A percentile compares a stretch with the other conserved stretches of the same genome.
These are phyloP conservation scores for Lerista edwardsae DNA, from an alignment of 2,797 vertebrate species.

Conservation along the genomic window DNA sequence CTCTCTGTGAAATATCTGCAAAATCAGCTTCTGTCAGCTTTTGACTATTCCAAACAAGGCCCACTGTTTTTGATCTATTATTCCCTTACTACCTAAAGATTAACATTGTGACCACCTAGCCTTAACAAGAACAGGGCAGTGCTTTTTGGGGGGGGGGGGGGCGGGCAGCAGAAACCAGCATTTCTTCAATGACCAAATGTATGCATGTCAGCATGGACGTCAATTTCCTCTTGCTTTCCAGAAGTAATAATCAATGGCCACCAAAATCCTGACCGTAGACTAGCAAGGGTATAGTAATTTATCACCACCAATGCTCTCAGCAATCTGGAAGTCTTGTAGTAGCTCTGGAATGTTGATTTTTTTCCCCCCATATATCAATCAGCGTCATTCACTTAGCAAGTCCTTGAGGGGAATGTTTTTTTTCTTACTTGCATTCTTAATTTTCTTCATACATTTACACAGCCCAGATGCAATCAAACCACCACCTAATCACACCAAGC, in stretches of 20 bases:
- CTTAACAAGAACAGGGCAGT: not conserved
- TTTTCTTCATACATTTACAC: too few relatives aligned
- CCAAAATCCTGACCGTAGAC: rapidly evolving
- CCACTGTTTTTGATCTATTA: conserved; percentile 34
- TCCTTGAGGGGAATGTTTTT: too few relatives aligned
- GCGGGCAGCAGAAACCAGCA: not conserved
- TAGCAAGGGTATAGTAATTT: not conserved
- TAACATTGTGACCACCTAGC: conserved; percentile 31
- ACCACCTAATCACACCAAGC: too few relatives aligned
- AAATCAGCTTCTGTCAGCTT: conserved; percentile 57
- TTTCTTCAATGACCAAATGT: conserved; percentile 11
- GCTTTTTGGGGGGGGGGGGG: too few relatives aligned
- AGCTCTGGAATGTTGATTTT: not conserved
- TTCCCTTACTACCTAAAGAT: conserved; percentile 43
- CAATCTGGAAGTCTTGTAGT: not conserved
- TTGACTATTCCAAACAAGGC: conserved; percentile 28
- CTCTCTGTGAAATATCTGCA: conserved; percentile 53
- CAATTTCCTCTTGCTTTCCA: not conserved
- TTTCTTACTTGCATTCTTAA: too few relatives aligned
- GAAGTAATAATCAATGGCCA: not conserved
- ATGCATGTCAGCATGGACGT: not conserved
- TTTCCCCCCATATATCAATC: too few relatives aligned
- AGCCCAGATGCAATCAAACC: not conserved
- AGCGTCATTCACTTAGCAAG: not conserved
- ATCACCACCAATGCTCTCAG: rapidly evolving